Conservation (phyloP, 2,888 invertebrate genomes). For the Eupithecia vulgata region DNA sequence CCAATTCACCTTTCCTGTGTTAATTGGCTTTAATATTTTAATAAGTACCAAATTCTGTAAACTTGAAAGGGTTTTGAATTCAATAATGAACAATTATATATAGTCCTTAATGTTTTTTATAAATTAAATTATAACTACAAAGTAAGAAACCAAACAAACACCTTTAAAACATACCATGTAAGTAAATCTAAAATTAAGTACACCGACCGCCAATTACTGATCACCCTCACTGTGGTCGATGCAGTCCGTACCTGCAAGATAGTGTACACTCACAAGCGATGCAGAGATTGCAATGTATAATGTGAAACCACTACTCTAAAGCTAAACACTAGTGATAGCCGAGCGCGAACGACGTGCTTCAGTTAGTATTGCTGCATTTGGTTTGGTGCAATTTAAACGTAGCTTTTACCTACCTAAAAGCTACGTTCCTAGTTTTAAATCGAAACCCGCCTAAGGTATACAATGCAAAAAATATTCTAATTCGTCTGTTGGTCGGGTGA, state of each 20-base stretch:
- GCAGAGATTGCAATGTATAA: background rate
- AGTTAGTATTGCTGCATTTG: background rate
- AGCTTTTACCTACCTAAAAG: background rate
- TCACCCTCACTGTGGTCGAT: slow-evolving; percentile 3
- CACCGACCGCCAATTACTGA: background rate
- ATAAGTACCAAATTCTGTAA: too few species aligned
- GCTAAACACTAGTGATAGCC: background rate
- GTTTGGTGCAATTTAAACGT: background rate
- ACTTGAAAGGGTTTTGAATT: too few species aligned
- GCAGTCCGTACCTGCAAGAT: background rate
- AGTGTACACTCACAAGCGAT: slow-evolving; percentile 1
- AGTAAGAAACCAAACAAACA: background rate
- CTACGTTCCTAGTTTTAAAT: background rate
- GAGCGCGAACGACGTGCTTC: background rate
- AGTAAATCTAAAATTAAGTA: slow-evolving; percentile 6
- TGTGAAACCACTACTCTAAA: background rate
- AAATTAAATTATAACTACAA: background rate
- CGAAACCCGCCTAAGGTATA: background rate
- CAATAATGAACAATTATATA: too few species aligned
- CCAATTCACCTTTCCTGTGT: too few species aligned
- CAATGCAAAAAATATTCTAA: background rate
- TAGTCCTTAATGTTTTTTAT: too few species aligned
- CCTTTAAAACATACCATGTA: background rate
- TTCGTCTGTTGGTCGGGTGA: background rate
- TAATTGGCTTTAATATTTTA: too few species aligned